Evolutionary conservation across 2,888 invertebrate species (phyloP).

Genomic region (Drosophila leonis): DNA sequence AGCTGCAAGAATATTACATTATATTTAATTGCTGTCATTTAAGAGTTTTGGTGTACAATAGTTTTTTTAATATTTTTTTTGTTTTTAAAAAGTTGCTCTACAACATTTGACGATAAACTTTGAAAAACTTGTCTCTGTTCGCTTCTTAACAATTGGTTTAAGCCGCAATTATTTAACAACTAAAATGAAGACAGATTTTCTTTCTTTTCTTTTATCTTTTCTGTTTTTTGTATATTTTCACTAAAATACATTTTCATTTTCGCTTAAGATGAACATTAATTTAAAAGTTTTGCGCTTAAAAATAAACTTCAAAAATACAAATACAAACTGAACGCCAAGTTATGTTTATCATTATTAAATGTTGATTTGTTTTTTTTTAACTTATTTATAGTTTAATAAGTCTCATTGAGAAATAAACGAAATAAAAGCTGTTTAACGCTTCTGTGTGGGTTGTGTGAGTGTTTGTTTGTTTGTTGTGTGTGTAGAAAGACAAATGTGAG

Average conservation of each 20-base stretch:
- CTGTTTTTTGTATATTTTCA: slow-evolving; percentile 53
- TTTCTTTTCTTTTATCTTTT: slow-evolving; percentile 16
- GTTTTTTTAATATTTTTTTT: slow-evolving; percentile 35
- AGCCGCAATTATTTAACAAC: slow-evolving; percentile 40
- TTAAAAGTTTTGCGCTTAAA: slow-evolving; percentile 69
- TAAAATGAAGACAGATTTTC: slow-evolving; percentile 58
- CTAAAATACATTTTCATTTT: slow-evolving; percentile 60
- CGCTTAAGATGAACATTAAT: slow-evolving; percentile 68
- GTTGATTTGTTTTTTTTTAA: slow-evolving; percentile 27
- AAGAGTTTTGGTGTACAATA: slow-evolving; percentile 62
- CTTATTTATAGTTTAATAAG: slow-evolving; percentile 61
- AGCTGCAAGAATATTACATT: slow-evolving; percentile 51
- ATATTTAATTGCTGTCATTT: slow-evolving; percentile 51
- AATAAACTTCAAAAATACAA: slow-evolving; percentile 66
- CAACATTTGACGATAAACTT: slow-evolving; percentile 40
- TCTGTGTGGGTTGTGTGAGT: slow-evolving; percentile 7
- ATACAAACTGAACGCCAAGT: slow-evolving; percentile 61
- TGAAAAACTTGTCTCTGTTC: slow-evolving; percentile 26
- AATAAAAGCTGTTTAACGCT: slow-evolving; percentile 51
- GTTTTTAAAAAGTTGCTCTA: slow-evolving; percentile 43
- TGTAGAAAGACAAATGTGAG: slow-evolving; percentile 31
- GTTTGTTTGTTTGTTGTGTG: slow-evolving; percentile 24
- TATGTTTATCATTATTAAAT: slow-evolving; percentile 43
- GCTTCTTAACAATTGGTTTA: slow-evolving; percentile 33
- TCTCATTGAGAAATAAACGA: slow-evolving; percentile 73